phyloP scores from a whole-genome alignment of 2,113 vertebrate genomes.

The Gambusia holbrooki region DNA sequence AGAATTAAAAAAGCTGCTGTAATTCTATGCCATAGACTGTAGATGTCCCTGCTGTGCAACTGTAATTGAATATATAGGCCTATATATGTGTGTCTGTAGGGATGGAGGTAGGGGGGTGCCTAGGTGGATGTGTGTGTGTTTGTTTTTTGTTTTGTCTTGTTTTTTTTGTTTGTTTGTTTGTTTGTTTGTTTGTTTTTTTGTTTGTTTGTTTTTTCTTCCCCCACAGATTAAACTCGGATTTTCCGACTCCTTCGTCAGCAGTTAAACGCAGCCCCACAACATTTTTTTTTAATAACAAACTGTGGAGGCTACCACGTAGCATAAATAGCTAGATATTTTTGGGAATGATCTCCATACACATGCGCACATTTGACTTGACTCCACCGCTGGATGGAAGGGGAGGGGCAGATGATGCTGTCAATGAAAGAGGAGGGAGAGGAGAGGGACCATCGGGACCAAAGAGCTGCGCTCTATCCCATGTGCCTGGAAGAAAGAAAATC shows the following conservation, averaged over 20 bases:
- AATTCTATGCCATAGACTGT: not conserved
- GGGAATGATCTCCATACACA: not conserved
- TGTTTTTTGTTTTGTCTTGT: no score
- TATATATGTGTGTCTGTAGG: no score
- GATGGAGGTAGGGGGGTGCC: no score
- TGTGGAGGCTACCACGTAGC: no score
- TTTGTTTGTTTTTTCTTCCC: no score
- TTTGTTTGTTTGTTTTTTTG: no score
- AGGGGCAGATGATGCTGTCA: slow-evolving; percentile 53
- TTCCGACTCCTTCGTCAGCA: not conserved
- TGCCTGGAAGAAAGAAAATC: not conserved
- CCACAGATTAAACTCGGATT: no score
- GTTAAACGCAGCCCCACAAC: slow-evolving; percentile 1
- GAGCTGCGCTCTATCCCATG: slow-evolving; percentile 48
- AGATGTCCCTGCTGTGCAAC: not conserved
- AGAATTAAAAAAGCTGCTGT: not conserved
- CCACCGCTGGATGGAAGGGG: not conserved
- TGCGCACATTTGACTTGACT: not conserved
- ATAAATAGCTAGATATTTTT: not conserved
- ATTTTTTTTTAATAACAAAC: no score
- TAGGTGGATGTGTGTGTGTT: no score
- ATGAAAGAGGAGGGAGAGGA: slow-evolving; percentile 29
- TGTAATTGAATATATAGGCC: not conserved
- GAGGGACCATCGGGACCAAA: slow-evolving; percentile 11
- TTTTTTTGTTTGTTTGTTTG: no score